Percentiles rank a stretch among this genome's conserved stretches.
These are phyloP conservation scores for Torymus aiolomorphi DNA, from an alignment of 2,888 invertebrate genomes.

Conservation along the genomic window DNA sequence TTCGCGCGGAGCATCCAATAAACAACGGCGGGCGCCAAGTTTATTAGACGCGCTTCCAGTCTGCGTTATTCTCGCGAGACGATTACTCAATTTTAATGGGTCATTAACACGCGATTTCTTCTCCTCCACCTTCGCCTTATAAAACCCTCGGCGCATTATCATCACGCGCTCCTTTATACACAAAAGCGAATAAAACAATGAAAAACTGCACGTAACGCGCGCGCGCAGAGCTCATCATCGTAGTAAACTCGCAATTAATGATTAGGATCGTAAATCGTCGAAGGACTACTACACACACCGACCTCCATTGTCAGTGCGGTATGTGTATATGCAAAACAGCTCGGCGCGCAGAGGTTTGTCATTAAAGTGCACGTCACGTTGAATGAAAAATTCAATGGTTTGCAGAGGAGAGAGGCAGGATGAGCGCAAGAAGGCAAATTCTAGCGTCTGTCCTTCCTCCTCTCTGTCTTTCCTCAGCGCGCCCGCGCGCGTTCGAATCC, in stretches of 20 bases:
- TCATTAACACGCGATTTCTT: conserved; percentile 36
- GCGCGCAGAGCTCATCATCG: background rate
- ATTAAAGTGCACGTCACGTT: background rate
- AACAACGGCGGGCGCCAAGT: conserved; percentile 6
- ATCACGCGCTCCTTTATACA: too few relatives aligned
- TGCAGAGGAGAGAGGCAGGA: background rate
- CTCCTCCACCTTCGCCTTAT: background rate
- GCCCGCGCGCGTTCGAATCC: background rate
- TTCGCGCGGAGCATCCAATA: background rate
- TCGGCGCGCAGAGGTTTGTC: background rate
- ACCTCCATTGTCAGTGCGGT: background rate
- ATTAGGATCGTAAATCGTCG: conserved; percentile 46
- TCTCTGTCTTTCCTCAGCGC: background rate
- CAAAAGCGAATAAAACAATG: background rate
- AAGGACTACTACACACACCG: conserved; percentile 12
- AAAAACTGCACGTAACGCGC: background rate
- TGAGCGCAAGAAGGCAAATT: background rate
- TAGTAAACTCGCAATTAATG: conserved; percentile 19
- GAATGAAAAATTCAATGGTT: conserved; percentile 11
- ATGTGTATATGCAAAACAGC: background rate
- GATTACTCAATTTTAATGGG: conserved; percentile 48
- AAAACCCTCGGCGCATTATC: background rate
- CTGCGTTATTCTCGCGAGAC: background rate
- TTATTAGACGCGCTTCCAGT: conserved; percentile 9
- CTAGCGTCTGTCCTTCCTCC: background rate